Evolutionary conservation across 2,113 vertebrate genomes (phyloP).

Genomic region (Nicator chloris): DNA sequence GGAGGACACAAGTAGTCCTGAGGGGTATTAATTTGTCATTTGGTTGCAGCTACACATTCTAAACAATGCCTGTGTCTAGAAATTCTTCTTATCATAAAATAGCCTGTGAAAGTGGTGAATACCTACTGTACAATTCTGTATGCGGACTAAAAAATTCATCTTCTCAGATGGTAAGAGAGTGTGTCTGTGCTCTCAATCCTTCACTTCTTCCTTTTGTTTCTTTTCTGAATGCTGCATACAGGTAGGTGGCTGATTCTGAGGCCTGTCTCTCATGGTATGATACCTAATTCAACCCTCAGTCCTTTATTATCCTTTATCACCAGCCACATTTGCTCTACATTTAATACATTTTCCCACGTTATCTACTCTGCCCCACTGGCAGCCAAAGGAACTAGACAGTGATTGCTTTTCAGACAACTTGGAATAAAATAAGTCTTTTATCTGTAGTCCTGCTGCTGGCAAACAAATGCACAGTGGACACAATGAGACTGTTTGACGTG

Average conservation of each 20-base stretch:
- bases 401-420: slow-evolving; percentile 42
- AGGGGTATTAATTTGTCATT: background rate
- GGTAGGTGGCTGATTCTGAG: background rate
- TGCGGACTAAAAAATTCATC: background rate
- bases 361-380: background rate
- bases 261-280: background rate
- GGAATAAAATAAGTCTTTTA: slow-evolving; percentile 23
- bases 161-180: background rate
- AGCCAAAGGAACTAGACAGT: slow-evolving; percentile 9
- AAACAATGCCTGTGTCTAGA: background rate
- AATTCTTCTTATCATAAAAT: background rate
- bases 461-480: slow-evolving; percentile 32
- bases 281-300: background rate
- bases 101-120: background rate
- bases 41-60: background rate
- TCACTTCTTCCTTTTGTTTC: slow-evolving; percentile 1
- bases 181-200: background rate
- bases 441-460: slow-evolving; percentile 38
- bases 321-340: background rate
- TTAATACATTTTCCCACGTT: slow-evolving; percentile 6
- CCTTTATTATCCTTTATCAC: slow-evolving; percentile 12
- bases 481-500: slow-evolving; percentile 42
- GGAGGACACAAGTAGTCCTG: fast-evolving
- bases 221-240: background rate
- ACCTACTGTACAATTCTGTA: background rate